phyloP scores from a whole-genome alignment of 2,888 invertebrate species.

The Tipula confusa region DNA sequence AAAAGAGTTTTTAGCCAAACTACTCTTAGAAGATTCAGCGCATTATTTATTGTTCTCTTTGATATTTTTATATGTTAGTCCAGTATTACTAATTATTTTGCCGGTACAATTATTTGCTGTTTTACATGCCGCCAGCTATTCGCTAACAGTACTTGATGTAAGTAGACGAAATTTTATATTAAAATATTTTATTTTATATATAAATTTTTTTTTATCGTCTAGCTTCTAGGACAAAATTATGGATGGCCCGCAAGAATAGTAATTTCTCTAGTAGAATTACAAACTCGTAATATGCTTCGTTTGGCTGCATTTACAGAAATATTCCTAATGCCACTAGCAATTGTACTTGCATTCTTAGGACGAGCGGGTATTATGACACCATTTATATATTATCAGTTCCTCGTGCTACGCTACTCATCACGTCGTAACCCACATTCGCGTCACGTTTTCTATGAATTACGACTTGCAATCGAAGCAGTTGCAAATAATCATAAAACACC shows the following conservation, averaged over 20 bases:
- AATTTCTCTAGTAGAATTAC: slow-evolving; percentile 84
- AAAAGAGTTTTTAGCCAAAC: slow-evolving; percentile 72
- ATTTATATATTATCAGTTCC: slow-evolving; percentile 95
- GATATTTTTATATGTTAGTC: slow-evolving; percentile 87
- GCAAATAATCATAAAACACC: slow-evolving; percentile 70
- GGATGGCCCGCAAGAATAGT: slow-evolving; percentile 83
- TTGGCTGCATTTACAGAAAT: slow-evolving; percentile 93
- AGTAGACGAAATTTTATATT: slow-evolving; percentile 52
- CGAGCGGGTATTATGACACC: slow-evolving; percentile 86
- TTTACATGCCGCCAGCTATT: slow-evolving; percentile 89
- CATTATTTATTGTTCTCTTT: slow-evolving; percentile 95
- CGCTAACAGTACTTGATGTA: slow-evolving; percentile 84
- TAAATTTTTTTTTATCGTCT: slow-evolving; percentile 39
- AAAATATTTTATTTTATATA: neutral
- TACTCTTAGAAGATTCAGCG: slow-evolving; percentile 88
- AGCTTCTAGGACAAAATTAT: slow-evolving; percentile 89
- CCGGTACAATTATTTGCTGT: slow-evolving; percentile 90
- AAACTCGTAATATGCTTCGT: slow-evolving; percentile 84
- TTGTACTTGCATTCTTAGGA: slow-evolving; percentile 77
- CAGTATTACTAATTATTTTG: slow-evolving; percentile 81
- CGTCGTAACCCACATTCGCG: slow-evolving; percentile 94
- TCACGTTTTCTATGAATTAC: slow-evolving; percentile 85
- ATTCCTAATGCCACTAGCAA: slow-evolving; percentile 77
- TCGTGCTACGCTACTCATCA: slow-evolving; percentile 86
- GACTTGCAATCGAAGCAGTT: slow-evolving; percentile 63